Base-by-base conservation (phyloP, 2,113 vertebrate genomes). In the Rynchops niger region DNA sequence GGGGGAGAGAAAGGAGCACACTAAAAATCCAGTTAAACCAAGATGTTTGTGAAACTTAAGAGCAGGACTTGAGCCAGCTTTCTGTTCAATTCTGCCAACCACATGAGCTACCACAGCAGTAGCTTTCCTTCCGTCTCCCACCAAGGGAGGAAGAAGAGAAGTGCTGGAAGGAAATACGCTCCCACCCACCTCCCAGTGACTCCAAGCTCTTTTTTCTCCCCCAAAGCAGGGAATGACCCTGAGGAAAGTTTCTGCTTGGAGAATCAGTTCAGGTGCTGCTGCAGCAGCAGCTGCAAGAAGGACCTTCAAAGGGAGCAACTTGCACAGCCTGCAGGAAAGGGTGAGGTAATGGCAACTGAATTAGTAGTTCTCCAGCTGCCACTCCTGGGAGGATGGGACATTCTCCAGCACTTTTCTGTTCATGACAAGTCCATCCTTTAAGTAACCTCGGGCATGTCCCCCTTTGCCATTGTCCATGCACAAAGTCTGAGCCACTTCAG, bases 331-430 rank as follows among this genome's bases (percentile, higher is more conserved):
- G 73, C 70, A 94, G 92, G 73, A 62, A 67, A 82, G 61, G 65
- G 74, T 86, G 91, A 97, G 93, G 96, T 94, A 95, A 90, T 87
- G 94, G 91, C 96, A 93, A 82, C 94, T 80, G 86, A 94, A 93
- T 32, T 83, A 36, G 1, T 73, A 56, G 67, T 83, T 95, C 58
- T 96, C n/a, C 91, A 95, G 89, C 77, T 94, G 86, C 77, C 91
- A 95, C 81, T 82, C 77, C 25, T 52, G 63, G 62, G 65, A 95
- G 78, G 45, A 82, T 73, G 66, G 89, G 70, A 82, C 20, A 9
- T 69, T 90, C 21, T 86, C 58, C 83, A 96, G 70, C 53, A 73
- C 69, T 82, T 32, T 50, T 67, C 66, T 79, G 20, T 79, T 91
- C 20, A 34, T 15, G 16, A 63, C 30, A 82, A 89, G 69, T 90